Evolutionary conservation across 2,113 vertebrate genomes (phyloP), one percentile per base, ranked within the genome.

Genomic region (Mionectes macconnelli): DNA sequence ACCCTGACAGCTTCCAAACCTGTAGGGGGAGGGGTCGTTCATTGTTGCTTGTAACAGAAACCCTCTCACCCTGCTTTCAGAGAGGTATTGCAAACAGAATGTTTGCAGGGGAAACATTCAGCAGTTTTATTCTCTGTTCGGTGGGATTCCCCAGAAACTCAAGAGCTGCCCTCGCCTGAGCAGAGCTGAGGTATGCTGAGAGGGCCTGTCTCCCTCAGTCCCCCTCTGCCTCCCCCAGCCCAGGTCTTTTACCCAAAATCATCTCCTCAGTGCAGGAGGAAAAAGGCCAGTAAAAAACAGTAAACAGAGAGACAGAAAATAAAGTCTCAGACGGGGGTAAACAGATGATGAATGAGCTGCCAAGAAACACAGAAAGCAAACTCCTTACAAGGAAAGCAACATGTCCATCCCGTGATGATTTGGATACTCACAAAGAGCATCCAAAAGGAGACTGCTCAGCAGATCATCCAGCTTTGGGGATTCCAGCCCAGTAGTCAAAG

Each of bases 11-110:
- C 62, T 70, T 37, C 81, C 39, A 77, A 95, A 66, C 5, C 23
- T 3, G 12, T 44, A 73, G 24, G 44, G 44, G 9, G n/a, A 66
- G 20, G 45, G 53, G 60, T 21, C 0, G 0, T 25, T 35, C 17
- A 2, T 4, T 23, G 28, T 3, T 50, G 39, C 33, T 87, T 62
- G 40, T 30, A 52, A 22, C 35, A 66, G 50, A 22, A 77, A 60
- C 68, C 40, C 14, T 52, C 30, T 16, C 21, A 24, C 2, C 6
- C 9, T 17, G 10, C 9, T 0, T 56, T 42, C 49, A 19, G n/a
- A 16, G 64, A 60, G 69, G 30, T 35, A 21, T 2, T 25, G 47
- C 52, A 63, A 37, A 39, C 4, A 3, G 9, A 28, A 16, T n/a
- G 27, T 22, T 39, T 8, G 28, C 8, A 39, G 37, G 14, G 49